Percentiles rank a stretch among this genome's conserved stretches.
phyloP scores from a whole-genome alignment of 1,140 invertebrate genomes.

The Sipha flava region DNA sequence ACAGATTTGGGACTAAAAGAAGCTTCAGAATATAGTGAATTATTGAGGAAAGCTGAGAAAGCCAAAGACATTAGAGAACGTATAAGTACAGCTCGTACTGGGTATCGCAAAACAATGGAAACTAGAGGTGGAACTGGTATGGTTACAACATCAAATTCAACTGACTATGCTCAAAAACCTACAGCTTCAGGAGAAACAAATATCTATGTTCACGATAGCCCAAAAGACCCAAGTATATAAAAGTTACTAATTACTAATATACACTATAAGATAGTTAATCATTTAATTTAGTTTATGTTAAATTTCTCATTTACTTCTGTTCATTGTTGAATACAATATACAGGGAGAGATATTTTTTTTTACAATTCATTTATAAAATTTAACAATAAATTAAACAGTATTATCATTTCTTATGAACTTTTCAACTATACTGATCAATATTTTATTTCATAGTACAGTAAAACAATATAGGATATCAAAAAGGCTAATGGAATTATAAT shows the following conservation, averaged over 20 bases:
- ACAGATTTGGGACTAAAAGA: constrained; percentile 76
- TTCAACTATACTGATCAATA: too few relatives aligned
- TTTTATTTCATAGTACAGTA: too few relatives aligned
- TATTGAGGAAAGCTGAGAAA: constrained; percentile 76
- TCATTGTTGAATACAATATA: too few relatives aligned
- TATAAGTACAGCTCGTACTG: constrained; percentile 50
- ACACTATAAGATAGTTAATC: too few relatives aligned
- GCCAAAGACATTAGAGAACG: constrained; percentile 60
- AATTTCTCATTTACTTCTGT: too few relatives aligned
- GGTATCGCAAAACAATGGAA: constrained; percentile 39
- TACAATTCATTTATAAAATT: too few relatives aligned
- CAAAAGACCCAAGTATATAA: constrained; percentile 25
- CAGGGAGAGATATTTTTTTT: too few relatives aligned
- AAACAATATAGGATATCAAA: too few relatives aligned
- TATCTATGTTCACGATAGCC: constrained; percentile 33
- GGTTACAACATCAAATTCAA: neutral
- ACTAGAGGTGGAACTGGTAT: constrained; percentile 6
- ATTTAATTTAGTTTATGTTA: too few relatives aligned
- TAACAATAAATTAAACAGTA: too few relatives aligned
- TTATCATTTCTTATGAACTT: too few relatives aligned
- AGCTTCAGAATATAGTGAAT: constrained; percentile 64
- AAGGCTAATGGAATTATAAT: too few relatives aligned
- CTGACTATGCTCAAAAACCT: neutral
- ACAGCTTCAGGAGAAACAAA: neutral
- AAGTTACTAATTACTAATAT: neutral